Percentiles rank a stretch among this genome's conserved stretches.
These are phyloP conservation scores for Theristicus caerulescens DNA, from an alignment of 2,113 vertebrate genomes.

Conservation along the genomic window DNA sequence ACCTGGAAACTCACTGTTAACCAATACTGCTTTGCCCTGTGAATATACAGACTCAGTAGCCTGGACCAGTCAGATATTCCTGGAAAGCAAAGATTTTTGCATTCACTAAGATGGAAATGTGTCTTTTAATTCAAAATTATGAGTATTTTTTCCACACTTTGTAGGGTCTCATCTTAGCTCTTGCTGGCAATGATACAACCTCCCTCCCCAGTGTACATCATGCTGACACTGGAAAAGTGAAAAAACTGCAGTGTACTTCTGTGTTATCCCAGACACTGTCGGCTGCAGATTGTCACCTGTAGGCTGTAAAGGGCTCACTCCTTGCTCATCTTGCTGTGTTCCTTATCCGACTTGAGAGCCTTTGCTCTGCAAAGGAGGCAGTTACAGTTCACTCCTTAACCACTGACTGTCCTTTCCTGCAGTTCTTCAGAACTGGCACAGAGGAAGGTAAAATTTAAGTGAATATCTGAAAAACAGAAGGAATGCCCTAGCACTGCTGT, in stretches of 20 bases:
- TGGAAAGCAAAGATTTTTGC: background rate
- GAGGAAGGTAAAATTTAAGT: background rate
- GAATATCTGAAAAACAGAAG: background rate
- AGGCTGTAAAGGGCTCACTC: background rate
- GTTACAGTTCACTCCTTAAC: background rate
- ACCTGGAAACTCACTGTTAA: background rate
- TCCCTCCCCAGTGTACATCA: fast-evolving
- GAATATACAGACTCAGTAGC: background rate
- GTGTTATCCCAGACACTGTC: background rate
- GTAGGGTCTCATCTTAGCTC: background rate
- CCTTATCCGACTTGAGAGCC: background rate
- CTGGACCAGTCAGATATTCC: background rate
- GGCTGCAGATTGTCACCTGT: background rate
- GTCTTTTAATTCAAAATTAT: background rate
- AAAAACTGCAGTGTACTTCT: background rate
- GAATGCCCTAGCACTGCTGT: background rate
- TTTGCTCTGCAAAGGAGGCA: background rate
- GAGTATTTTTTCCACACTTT: background rate
- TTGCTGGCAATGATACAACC: background rate
- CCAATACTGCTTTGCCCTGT: background rate
- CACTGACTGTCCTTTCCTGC: background rate
- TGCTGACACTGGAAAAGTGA: background rate
- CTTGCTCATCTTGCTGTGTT: background rate
- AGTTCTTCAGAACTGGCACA: background rate
- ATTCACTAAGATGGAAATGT: background rate